Conservation (phyloP, 2,113 vertebrate genomes). For the Phylloscopus trochilus region DNA sequence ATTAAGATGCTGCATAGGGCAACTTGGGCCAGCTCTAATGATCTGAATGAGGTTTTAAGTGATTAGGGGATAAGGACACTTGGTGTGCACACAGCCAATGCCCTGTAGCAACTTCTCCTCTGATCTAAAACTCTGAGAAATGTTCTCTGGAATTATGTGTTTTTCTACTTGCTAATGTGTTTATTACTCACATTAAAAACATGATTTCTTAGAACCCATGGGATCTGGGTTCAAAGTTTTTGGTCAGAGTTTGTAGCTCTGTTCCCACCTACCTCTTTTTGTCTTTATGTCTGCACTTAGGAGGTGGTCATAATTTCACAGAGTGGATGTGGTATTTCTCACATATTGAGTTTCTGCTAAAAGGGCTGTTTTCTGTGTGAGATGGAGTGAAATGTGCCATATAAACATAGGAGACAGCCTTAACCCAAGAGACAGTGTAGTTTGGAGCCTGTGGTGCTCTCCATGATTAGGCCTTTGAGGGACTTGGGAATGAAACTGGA, state of each 20-base stretch:
- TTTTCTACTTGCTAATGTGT: not conserved
- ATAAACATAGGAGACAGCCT: not conserved
- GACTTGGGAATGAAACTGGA: not conserved
- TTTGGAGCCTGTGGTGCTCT: not conserved
- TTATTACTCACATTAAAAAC: not conserved
- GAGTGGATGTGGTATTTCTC: not conserved
- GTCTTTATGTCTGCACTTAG: not conserved
- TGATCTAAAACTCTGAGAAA: not conserved
- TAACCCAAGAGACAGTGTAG: not conserved
- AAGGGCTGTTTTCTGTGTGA: not conserved
- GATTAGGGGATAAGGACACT: not conserved
- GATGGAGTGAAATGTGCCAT: not conserved
- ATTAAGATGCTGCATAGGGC: not conserved
- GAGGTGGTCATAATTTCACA: not conserved
- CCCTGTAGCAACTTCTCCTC: not conserved
- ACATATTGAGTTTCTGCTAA: not conserved
- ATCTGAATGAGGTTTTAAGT: not conserved
- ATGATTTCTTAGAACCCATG: not conserved
- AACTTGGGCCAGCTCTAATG: not conserved
- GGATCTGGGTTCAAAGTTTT: not conserved
- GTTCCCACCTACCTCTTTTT: not conserved
- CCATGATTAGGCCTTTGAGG: not conserved
- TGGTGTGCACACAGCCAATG: not conserved
- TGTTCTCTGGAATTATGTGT: not conserved
- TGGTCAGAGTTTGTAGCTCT: not conserved